Conservation (phyloP, 2,797 vertebrate species). For the Malurus splendens region DNA sequence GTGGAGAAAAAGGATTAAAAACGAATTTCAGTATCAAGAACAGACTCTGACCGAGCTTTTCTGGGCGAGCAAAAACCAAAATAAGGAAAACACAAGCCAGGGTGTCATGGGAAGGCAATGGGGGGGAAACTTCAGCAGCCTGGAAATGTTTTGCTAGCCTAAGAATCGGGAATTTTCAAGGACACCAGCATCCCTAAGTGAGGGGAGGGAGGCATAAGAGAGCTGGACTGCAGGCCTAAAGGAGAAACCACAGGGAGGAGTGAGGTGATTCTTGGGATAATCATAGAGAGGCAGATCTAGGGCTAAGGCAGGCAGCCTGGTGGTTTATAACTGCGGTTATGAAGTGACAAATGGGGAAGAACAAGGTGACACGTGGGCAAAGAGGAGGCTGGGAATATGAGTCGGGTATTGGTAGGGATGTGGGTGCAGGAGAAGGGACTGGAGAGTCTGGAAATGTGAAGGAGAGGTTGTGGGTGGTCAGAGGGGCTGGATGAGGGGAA, state of each 20-base stretch:
- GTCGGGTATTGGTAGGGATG: fast-evolving
- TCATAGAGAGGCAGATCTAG: fast-evolving
- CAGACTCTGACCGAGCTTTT: not conserved
- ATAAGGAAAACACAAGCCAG: not conserved
- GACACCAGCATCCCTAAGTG: fast-evolving
- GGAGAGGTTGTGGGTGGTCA: fast-evolving
- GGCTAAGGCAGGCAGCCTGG: not conserved
- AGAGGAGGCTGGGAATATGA: not conserved
- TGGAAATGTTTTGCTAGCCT: not conserved
- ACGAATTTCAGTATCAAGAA: not conserved
- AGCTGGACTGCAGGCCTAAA: not conserved
- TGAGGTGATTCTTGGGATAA: not conserved
- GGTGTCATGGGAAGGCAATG: fast-evolving
- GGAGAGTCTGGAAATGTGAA: not conserved
- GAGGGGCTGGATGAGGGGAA: not conserved
- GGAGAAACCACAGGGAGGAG: not conserved
- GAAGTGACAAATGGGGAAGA: not conserved
- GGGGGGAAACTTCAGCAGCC: not conserved
- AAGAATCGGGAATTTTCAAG: not conserved
- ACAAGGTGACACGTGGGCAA: not conserved
- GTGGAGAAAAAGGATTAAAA: not conserved
- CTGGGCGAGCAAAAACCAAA: not conserved
- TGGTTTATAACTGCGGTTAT: not conserved
- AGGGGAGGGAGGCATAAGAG: not conserved
- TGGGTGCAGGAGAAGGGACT: not conserved